Conservation (phyloP, 1,140 invertebrate species). For the Drosophila persimilis region DNA sequence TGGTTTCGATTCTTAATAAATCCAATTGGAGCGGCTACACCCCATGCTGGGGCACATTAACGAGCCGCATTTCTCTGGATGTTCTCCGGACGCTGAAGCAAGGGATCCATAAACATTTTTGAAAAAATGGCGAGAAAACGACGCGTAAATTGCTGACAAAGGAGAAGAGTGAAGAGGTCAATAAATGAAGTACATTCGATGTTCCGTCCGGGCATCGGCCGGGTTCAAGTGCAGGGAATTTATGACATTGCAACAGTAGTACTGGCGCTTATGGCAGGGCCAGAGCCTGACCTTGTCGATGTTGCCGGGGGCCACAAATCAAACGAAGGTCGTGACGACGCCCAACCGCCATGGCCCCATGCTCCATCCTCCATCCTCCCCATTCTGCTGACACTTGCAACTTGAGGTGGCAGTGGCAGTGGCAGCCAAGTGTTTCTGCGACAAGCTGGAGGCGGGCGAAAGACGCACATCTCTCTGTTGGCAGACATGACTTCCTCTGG, state of each 20-base stretch:
- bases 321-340: conserved; percentile 15
- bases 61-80: conserved; percentile 3
- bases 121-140: conserved; percentile 43
- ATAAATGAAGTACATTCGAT: conserved; percentile 49
- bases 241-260: conserved; percentile 26
- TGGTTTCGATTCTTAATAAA: conserved; percentile 17
- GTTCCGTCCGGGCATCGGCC: conserved; percentile 25
- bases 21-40: not conserved
- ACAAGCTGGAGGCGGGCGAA: too few relatives aligned
- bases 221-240: conserved; percentile 51
- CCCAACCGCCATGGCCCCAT: too few relatives aligned
- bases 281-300: conserved; percentile 32
- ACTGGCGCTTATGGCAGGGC: not conserved
- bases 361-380: too few relatives aligned
- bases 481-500: too few relatives aligned
- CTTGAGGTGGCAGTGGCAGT: too few relatives aligned
- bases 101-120: conserved; percentile 59
- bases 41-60: conserved; percentile 6
- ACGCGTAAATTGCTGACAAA: conserved; percentile 48
- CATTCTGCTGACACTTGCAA: not conserved
- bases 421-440: too few relatives aligned
- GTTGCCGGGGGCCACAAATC: conserved; percentile 45
- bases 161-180: conserved; percentile 15
- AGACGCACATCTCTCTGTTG: too few relatives aligned
- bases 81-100: too few relatives aligned